Evolutionary conservation across 1,140 invertebrate genomes (phyloP), one percentile per base, ranked within the genome.

Genomic region (Camponotus pennsylvanicus): DNA sequence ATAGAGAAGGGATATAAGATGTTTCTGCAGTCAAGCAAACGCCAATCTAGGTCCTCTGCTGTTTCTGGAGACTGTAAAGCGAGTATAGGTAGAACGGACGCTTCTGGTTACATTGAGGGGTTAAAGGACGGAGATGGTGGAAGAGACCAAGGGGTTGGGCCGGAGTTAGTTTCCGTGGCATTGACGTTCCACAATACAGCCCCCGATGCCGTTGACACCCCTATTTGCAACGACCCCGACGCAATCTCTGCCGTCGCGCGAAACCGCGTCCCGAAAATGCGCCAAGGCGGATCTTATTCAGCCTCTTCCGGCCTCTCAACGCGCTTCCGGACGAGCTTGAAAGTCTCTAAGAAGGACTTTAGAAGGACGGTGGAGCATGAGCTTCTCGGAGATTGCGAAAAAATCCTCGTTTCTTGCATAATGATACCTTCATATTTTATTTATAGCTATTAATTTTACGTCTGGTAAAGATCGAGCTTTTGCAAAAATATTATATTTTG

Each of bases 161-260:
- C 86, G 93, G 92, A 93, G 92, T 92, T 93, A 93, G 92, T 93
- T 93, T 93, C 92, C 92, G 92, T 90, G 85, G 92, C 91, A 93
- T 93, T 93, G 92, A 93, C 92, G 90, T 86, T 89, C 87, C 85
- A 93, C 92, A 93, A 93, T 93, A 93, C 91, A 93, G 88, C 86
- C 85, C 49, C 86, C 92, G 93, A 95, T 94, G 92, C 92, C 91
- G 90, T 91, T 92, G 92, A 93, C 93, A 94, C 92, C 91, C 92
- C 92, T 91, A 92, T 93, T 93, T 92, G 86, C 89, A 90, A 88
- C 88, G 66, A 89, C 89, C 90, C 70, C 52, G 66, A 55, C 86
- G 89, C 90, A 90, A 91, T 91, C 90, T 91, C 84, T 87, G 84
- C 57, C 89, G 89, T 90, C 86, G 86, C 84, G 77, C 84, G 80